phyloP scores from a whole-genome alignment of 2,113 vertebrate genomes.

The Arvicanthis niloticus region DNA sequence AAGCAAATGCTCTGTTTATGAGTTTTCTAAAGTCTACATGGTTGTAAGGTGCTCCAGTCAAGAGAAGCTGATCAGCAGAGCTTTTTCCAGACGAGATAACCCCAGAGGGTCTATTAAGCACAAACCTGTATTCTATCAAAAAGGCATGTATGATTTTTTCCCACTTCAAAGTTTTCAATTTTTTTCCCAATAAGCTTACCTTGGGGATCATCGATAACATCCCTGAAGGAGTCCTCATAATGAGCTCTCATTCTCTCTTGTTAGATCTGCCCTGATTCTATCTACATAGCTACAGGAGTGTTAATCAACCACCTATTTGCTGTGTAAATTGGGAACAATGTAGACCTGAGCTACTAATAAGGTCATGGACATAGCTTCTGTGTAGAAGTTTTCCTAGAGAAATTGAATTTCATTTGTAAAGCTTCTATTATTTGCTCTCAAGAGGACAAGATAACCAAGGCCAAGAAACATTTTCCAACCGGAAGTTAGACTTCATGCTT shows the following conservation, averaged over 20 bases:
- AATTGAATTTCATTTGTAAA: constrained; percentile 44
- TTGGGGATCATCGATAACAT: background rate
- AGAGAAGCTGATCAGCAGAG: background rate
- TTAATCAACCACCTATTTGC: constrained; percentile 30
- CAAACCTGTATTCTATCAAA: background rate
- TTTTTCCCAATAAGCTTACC: background rate
- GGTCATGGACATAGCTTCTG: constrained; percentile 13
- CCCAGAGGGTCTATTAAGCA: background rate
- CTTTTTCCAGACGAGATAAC: background rate
- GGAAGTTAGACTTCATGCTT: background rate
- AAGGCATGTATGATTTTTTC: background rate
- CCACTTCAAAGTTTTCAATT: constrained; percentile 1
- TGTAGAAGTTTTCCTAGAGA: constrained; percentile 50
- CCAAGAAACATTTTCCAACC: background rate
- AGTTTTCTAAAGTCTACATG: background rate
- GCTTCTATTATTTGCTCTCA: background rate
- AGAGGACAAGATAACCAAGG: background rate
- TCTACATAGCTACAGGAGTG: background rate
- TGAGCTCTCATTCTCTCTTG: background rate
- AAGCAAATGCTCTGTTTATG: background rate
- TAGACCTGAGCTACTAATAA: background rate
- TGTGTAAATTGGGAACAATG: constrained; percentile 14
- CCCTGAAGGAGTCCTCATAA: background rate
- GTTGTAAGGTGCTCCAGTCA: background rate
- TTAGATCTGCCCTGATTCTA: constrained; percentile 2